Evolutionary conservation across 2,888 invertebrate genomes (phyloP).

Genomic region (Ernsta delagoae): DNA sequence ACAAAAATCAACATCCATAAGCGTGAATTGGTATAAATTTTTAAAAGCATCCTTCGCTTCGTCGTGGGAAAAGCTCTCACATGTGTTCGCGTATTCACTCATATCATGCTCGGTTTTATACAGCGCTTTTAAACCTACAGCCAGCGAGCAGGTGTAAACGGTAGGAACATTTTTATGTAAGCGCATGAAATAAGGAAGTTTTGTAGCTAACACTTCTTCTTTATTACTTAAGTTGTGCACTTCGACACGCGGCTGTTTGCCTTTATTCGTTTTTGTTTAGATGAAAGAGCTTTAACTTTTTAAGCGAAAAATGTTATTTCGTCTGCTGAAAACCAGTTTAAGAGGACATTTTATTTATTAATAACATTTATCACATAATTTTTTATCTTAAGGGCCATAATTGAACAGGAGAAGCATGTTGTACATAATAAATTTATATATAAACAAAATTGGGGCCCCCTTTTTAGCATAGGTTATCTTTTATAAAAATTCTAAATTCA

Average conservation of each 20-base stretch:
- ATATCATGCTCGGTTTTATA: conserved; percentile 23
- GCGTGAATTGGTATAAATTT: conserved; percentile 7
- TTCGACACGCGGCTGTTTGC: conserved; percentile 3
- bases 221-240: conserved; percentile 3
- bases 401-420: not conserved
- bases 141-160: conserved; percentile 27
- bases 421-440: not conserved
- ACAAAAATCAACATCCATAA: conserved; percentile 12
- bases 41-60: conserved; percentile 14
- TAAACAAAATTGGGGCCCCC: too few species aligned
- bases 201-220: conserved; percentile 11
- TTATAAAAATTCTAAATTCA: too few species aligned
- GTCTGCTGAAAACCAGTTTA: not conserved
- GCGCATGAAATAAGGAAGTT: conserved; percentile 4
- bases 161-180: conserved; percentile 17
- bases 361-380: not conserved
- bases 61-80: conserved; percentile 16
- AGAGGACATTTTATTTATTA: not conserved
- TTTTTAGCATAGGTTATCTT: too few species aligned
- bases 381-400: not conserved
- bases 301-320: not conserved
- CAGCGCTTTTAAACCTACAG: conserved; percentile 20
- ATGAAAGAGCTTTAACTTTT: not conserved
- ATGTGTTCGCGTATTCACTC: conserved; percentile 16
- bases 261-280: conserved; percentile 1